These are phyloP conservation scores for Platerodrilus igneus DNA, from an alignment of 2,888 invertebrate species.

Conservation along the genomic window DNA sequence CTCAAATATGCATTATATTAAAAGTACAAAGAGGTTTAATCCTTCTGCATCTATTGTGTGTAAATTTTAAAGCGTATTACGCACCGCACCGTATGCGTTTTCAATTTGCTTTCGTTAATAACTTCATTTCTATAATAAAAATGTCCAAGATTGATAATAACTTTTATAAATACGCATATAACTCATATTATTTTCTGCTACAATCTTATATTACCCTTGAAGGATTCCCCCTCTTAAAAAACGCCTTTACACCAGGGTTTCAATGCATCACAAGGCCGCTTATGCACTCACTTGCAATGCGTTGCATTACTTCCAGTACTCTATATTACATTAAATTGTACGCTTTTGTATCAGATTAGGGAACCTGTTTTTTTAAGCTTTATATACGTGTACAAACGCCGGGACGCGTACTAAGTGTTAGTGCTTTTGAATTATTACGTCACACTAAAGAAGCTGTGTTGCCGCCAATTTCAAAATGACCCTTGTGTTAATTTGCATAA, in stretches of 20 bases:
- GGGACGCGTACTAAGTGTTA: slow-evolving; percentile 3
- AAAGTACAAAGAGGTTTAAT: slow-evolving; percentile 6
- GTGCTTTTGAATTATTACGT: background rate
- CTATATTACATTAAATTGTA: slow-evolving; percentile 26
- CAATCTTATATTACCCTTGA: slow-evolving; percentile 41
- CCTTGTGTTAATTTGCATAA: no score
- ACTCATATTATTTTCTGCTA: slow-evolving; percentile 15
- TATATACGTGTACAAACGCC: background rate
- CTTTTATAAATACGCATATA: no score
- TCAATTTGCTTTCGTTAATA: no score
- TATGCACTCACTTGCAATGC: slow-evolving; percentile 40
- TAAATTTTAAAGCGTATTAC: slow-evolving; percentile 3
- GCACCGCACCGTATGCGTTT: no score
- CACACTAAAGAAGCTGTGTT: background rate
- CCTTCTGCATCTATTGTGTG: slow-evolving; percentile 1
- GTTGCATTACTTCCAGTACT: slow-evolving; percentile 29
- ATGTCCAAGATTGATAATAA: no score
- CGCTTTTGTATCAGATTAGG: slow-evolving; percentile 19
- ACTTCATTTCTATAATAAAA: no score
- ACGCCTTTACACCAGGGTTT: slow-evolving; percentile 45
- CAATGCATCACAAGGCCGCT: slow-evolving; percentile 43
- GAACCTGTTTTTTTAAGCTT: slow-evolving; percentile 7
- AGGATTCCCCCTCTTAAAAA: slow-evolving; percentile 43
- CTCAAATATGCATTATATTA: no score
- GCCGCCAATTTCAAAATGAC: background rate